A percentile compares a stretch with the other conserved stretches of the same genome.
Evolutionary conservation across 2,888 invertebrate species (phyloP).

Genomic region (Steromphala cineraria): DNA sequence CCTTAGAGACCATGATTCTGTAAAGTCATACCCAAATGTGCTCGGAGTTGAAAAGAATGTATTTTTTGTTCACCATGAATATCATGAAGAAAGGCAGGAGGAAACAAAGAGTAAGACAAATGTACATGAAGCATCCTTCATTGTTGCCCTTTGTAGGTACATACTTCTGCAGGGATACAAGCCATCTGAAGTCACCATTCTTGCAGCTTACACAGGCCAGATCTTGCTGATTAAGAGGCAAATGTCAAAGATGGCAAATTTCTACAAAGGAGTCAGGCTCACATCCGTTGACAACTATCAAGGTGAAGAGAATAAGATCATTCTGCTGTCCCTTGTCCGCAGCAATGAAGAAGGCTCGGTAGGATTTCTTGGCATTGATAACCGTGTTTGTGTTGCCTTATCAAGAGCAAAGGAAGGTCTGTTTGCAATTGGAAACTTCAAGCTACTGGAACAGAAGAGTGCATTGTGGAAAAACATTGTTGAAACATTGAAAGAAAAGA

Average conservation of each 20-base stretch:
- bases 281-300: slow-evolving; percentile 72
- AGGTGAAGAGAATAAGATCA: slow-evolving; percentile 75
- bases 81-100: slow-evolving; percentile 53
- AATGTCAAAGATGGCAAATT: slow-evolving; percentile 51
- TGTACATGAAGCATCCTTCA: slow-evolving; percentile 65
- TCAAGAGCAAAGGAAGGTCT: slow-evolving; percentile 72
- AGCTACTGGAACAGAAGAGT: slow-evolving; percentile 40
- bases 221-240: slow-evolving; percentile 53
- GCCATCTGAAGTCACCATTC: slow-evolving; percentile 66
- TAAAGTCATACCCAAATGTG: slow-evolving; percentile 51
- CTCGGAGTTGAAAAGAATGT: slow-evolving; percentile 64
- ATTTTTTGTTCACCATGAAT: slow-evolving; percentile 67
- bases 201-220: slow-evolving; percentile 72
- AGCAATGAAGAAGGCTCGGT: slow-evolving; percentile 63
- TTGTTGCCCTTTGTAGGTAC: slow-evolving; percentile 60
- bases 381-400: slow-evolving; percentile 72
- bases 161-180: slow-evolving; percentile 70
- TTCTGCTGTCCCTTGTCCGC: slow-evolving; percentile 73
- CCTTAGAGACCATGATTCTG: slow-evolving; percentile 61
- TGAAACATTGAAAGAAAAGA: slow-evolving; percentile 29
- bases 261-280: slow-evolving; percentile 59
- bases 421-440: slow-evolving; percentile 71
- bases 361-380: slow-evolving; percentile 62
- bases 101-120: slow-evolving; percentile 67
- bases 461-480: slow-evolving; percentile 53